These are phyloP conservation scores for Acanthisitta chloris DNA, from an alignment of 2,113 vertebrate genomes.

Conservation along the genomic window DNA sequence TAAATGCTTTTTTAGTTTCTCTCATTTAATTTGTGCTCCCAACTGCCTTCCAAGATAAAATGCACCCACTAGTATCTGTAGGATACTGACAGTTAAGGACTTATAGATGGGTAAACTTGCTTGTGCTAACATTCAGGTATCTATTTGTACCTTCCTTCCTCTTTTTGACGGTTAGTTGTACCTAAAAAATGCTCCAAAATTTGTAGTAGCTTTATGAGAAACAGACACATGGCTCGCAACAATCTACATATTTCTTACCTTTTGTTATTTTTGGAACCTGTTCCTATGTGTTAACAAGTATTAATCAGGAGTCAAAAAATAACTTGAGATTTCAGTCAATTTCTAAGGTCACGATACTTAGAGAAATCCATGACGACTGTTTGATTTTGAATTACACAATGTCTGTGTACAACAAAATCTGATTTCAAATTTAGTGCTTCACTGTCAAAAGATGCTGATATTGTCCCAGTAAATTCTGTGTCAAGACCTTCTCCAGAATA, in stretches of 20 bases:
- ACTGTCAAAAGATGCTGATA: neutral
- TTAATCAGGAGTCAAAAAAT: neutral
- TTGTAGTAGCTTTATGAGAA: neutral
- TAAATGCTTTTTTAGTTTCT: neutral
- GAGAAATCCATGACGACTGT: neutral
- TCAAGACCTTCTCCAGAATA: neutral
- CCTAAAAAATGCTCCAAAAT: neutral
- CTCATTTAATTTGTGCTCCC: neutral
- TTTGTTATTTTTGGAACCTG: neutral
- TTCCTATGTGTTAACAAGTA: neutral
- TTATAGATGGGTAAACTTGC: neutral
- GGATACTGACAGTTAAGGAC: neutral
- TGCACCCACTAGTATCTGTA: neutral
- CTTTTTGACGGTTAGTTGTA: neutral
- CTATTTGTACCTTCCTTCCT: neutral
- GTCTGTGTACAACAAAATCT: neutral
- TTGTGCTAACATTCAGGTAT: neutral
- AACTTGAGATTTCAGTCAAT: neutral
- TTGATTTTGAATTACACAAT: neutral
- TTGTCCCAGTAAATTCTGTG: neutral
- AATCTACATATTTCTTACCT: neutral
- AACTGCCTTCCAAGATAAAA: neutral
- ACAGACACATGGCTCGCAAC: neutral
- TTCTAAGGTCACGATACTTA: neutral
- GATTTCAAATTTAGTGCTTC: neutral